Evolutionary conservation across 2,113 vertebrate species (phyloP).

Genomic region (Genyomyrus donnyi): DNA sequence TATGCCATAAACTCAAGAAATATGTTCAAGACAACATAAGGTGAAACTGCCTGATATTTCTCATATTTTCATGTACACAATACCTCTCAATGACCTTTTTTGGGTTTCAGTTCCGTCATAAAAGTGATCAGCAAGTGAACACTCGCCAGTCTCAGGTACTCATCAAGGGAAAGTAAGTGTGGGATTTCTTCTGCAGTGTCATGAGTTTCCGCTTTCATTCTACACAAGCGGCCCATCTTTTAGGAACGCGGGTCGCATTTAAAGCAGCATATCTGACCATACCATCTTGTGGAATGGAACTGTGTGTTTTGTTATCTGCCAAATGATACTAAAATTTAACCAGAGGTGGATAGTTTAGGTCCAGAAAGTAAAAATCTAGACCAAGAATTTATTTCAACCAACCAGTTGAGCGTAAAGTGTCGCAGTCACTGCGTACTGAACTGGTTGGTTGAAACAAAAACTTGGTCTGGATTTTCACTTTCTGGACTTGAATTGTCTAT

Average conservation of each 20-base stretch:
- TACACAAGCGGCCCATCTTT: neutral
- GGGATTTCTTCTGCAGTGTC: neutral
- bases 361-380: neutral
- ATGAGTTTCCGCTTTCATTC: neutral
- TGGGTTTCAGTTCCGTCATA: slow-evolving; percentile 57
- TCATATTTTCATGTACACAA: neutral
- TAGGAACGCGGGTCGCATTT: neutral
- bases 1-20: neutral
- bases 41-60: neutral
- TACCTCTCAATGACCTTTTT: neutral
- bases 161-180: slow-evolving; percentile 54
- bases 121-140: slow-evolving; percentile 60
- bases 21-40: neutral
- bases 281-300: neutral
- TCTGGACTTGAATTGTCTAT: neutral
- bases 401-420: neutral
- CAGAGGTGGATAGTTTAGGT: neutral
- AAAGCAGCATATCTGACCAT: neutral
- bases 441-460: neutral
- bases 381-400: neutral
- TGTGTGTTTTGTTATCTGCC: neutral
- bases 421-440: neutral
- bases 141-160: slow-evolving; percentile 60
- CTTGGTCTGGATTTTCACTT: neutral
- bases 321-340: neutral